phyloP scores from a whole-genome alignment of 2,888 invertebrate species.

The Carabus problematicus region DNA sequence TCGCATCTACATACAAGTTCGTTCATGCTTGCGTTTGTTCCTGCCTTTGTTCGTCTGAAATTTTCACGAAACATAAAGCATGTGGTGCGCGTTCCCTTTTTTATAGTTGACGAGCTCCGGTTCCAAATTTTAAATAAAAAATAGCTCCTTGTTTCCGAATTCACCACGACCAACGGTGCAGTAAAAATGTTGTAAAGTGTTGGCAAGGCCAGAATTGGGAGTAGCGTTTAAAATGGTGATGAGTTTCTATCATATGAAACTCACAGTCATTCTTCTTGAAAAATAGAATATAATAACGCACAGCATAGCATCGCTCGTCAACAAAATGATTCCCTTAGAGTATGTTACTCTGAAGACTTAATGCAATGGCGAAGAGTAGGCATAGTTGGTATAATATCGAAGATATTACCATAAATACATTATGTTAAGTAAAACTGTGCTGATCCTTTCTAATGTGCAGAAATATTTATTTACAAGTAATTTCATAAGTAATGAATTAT shows the following conservation, averaged over 20 bases:
- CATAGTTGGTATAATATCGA: no score
- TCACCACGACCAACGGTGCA: slow-evolving; percentile 3
- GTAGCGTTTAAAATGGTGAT: slow-evolving; percentile 26
- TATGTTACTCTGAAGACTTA: no score
- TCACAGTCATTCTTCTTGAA: slow-evolving; percentile 6
- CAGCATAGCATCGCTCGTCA: no score
- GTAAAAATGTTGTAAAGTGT: slow-evolving; percentile 22
- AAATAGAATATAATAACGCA: slow-evolving; percentile 28
- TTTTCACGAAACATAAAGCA: slow-evolving; percentile 36
- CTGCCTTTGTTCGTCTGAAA: not conserved
- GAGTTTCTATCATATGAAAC: slow-evolving; percentile 16
- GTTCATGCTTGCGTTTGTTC: no score
- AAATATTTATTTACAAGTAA: no score
- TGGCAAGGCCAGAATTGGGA: slow-evolving; percentile 1
- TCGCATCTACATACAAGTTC: no score
- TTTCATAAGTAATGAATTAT: no score
- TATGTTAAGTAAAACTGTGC: no score
- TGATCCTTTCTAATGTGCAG: no score
- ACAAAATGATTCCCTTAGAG: no score
- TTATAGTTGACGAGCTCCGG: slow-evolving; percentile 26
- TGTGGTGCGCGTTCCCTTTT: slow-evolving; percentile 12
- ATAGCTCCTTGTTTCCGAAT: slow-evolving; percentile 21
- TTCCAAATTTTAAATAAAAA: slow-evolving; percentile 34
- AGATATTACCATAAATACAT: no score
- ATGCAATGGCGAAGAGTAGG: no score